Base-by-base conservation (phyloP, 30 jellyfish, hydroid and myxozoan genomes). In the Pseudorhiza aurosa region DNA sequence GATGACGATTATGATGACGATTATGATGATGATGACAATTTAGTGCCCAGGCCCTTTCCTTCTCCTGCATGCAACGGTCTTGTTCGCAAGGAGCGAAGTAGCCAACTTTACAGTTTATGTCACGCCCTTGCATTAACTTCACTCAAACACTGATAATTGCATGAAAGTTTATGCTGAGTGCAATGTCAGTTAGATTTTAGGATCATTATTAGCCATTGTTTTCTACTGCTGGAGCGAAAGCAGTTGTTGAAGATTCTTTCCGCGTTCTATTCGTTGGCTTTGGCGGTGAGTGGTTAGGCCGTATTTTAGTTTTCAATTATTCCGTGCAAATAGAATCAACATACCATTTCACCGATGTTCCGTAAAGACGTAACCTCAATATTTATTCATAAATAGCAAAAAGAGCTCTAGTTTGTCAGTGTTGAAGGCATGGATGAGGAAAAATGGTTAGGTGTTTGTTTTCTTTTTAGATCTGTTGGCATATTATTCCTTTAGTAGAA, bases 1-100 rank as follows among this genome's bases (percentile, higher is more conserved):
- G 67, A 12, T 18, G 22, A 8, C 24, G 67, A 53, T 53, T n/a
- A 53, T 22, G 67, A 53, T 22, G 22, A 17, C 35, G 12, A 21
- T 22, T 11, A 2, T 43, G 45, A 46, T 49, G 67, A 27, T 30
- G 42, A 25, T 73, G 57, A 70, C 29, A 71, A 53, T 45, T 27
- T 73, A 51, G 86, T 56, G 1, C 65, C 86, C 86, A 73, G 64
- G 10, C 75, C 65, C 64, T 59, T 44, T 65, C 17, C 31, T 43
- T 50, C 62, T 46, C 51, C 84, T 78, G 90, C 90, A 63, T 78
- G 90, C 84, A 64, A 80, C 91, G 91, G 69, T 11, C 46, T 63
- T 35, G 86, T 33, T 35, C 44, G 74, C 72, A 29, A 42, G 77
- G 77, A 39, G 36, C 27, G 75, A 39, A 31, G 86, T 55, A 21